Evolutionary conservation across 2,113 vertebrate genomes (phyloP), one percentile per base, ranked within the genome.

Genomic region (Upupa epops): DNA sequence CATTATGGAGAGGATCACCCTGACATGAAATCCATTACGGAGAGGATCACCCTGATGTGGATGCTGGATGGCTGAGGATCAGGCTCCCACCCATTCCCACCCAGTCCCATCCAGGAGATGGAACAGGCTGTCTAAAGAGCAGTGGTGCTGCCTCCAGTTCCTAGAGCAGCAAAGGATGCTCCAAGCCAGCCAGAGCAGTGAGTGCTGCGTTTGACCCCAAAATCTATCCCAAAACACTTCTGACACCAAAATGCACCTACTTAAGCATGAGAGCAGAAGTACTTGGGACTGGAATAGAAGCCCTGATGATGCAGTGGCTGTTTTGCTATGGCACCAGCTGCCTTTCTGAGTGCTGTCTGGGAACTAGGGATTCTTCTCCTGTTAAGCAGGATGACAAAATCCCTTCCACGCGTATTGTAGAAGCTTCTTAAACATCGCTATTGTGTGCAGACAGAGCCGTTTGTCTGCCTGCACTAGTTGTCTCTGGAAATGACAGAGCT

Each of bases 151-250:
- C 52, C 52, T 11, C 14, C 25, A 1, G 28, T 12, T 36, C n/a
- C n/a, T 36, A 11, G 42, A 66, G 55, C 46, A 34, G 12, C 0
- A 2, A 0, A 0, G 42, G 70, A 29, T 32, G 71, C 45, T 69
- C 72, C 28, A 7, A 46, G 5, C 34, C 2, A 4, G 8, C 34
- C 34, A 28, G 42, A 46, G 45, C 11, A 0, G 4, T 14, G 14
- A 42, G 40, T 42, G 17, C 9, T 4, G 22, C 45, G 51, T 40
- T 13, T 22, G 8, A 28, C 25, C 3, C 37, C 46, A 29, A 86
- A 80, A 74, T 29, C 81, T 46, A 13, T 4, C 36, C 72, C 13
- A 63, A 59, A 83, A 63, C 40, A 13, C 17, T 70, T 49, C 37
- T 17, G 60, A 42, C 13, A 26, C 17, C n/a, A 42, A 60, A 83